These are phyloP conservation scores for Magallana angulata DNA, from an alignment of 1,140 invertebrate species.

Conservation along the genomic window DNA sequence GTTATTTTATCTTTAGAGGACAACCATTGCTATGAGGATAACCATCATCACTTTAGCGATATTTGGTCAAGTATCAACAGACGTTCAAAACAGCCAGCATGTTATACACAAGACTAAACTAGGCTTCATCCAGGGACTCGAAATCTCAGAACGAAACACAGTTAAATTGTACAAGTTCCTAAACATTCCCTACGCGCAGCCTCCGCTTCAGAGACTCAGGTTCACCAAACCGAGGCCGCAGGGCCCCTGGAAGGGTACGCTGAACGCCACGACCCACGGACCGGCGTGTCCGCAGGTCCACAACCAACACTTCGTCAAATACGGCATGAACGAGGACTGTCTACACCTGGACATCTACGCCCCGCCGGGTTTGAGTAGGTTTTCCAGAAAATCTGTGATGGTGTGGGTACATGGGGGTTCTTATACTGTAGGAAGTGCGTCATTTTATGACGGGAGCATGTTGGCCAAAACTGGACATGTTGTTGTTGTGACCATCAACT, in stretches of 20 bases:
- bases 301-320: not conserved
- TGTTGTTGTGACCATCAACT: constrained; percentile 9
- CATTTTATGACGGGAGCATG: constrained; percentile 21
- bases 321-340: not conserved
- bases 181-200: not conserved
- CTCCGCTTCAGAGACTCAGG: not conserved
- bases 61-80: no score
- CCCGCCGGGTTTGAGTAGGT: not conserved
- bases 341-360: constrained; percentile 12
- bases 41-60: no score
- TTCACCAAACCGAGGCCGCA: not conserved
- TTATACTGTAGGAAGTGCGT: not conserved
- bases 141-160: not conserved
- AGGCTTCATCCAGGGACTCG: not conserved
- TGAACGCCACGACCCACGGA: not conserved
- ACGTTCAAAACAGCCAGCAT: not conserved
- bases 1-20: no score
- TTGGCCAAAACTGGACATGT: not conserved
- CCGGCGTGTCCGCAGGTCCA: not conserved
- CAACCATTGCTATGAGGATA: no score
- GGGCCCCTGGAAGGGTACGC: not conserved
- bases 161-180: not conserved
- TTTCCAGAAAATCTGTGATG: not conserved
- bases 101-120: constrained; percentile 1
- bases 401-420: constrained; percentile 2